Base-by-base conservation (phyloP, 37 sponge, comb jelly and placozoan species). In the Halichondria panicea region DNA sequence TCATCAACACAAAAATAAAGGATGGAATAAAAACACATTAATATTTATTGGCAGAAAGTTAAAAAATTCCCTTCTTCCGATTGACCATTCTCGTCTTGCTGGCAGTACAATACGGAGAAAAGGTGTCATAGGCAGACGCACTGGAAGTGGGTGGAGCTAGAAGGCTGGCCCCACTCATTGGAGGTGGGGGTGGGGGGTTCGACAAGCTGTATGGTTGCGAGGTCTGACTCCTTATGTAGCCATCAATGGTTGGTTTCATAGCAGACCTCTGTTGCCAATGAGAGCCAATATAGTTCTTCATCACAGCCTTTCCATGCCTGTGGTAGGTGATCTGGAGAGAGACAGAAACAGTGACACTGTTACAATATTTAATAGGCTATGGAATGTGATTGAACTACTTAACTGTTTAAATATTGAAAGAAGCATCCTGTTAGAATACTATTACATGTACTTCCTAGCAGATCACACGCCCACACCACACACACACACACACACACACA, bases 201-300 rank as follows among this genome's bases (percentile, higher is more conserved):
- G n/a, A n/a, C n/a, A n/a, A n/a, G n/a, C n/a, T n/a, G n/a, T n/a
- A n/a, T n/a, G n/a, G n/a, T n/a, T n/a, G n/a, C n/a, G n/a, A n/a
- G n/a, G n/a, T n/a, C n/a, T n/a, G n/a, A n/a, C n/a, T n/a, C n/a
- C n/a, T n/a, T 7, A 53, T 66, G 70, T 79, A 70, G 48, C 70
- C 70, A 0, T 25, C 50, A 31, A 1, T 5, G 32, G 70, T 45
- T 4, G 80, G 80, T 41, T 38, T 57, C 42, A 61, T 30, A 45
- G 74, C 85, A 69, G 94, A 93, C 37, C 91, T 45, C 69, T 93
- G 94, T 74, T 93, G 87, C 87, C 83, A 77, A 72, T 93, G 94
- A 15, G 87, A 81, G 0, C 28, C 44, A 2, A 75, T 63, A 68
- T 86, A 81, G 80, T 73, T 89, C 19, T 44, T 43, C 66, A 88